Evolutionary conservation across 2,113 vertebrate genomes (phyloP), one percentile per base, ranked within the genome.

Genomic region (Perccottus glenii): DNA sequence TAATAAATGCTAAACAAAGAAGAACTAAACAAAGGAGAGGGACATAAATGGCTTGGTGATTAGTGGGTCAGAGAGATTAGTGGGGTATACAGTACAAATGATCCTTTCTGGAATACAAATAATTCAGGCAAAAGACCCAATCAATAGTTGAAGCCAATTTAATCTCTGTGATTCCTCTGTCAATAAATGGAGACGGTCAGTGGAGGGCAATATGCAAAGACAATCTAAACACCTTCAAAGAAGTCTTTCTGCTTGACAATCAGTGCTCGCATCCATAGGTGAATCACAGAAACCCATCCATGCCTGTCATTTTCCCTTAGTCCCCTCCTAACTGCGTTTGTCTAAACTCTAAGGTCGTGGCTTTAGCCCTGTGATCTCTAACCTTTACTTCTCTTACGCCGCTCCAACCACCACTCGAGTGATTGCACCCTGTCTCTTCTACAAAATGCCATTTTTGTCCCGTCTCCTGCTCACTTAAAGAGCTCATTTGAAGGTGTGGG

Each of bases 401-500:
- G n/a, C n/a, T n/a, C n/a, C 16, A 51, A 57, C 10, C 0, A 11
- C 59, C 49, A 0, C 9, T 33, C 4, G 4, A 5, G 10, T 45
- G 19, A 70, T 70, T 4, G 69, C 27, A 38, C 45, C 33, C 11
- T 10, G 57, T 60, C 75, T 66, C 72, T 33, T 75, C 82, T 57
- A 61, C 66, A 76, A 79, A 89, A 83, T 50, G 59, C 67, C 81
- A 75, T 85, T 83, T 83, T 81, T n/a, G n/a, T n/a, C n/a, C n/a
- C n/a, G n/a, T n/a, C n/a, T n/a, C n/a, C 70, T 81, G 72, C 75
- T 59, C 33, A 15, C 67, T 86, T 80, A 84, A 90, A 87, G 89
- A 86, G 87, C 84, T 80, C 69, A 84, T 86, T 86, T 88, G 85
- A 89, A 90, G 85, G 85, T 88, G 86, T 64, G 71, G n/a, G n/a